Evolutionary conservation across 2,888 invertebrate genomes (phyloP).

Genomic region (Mythimna ferrago): DNA sequence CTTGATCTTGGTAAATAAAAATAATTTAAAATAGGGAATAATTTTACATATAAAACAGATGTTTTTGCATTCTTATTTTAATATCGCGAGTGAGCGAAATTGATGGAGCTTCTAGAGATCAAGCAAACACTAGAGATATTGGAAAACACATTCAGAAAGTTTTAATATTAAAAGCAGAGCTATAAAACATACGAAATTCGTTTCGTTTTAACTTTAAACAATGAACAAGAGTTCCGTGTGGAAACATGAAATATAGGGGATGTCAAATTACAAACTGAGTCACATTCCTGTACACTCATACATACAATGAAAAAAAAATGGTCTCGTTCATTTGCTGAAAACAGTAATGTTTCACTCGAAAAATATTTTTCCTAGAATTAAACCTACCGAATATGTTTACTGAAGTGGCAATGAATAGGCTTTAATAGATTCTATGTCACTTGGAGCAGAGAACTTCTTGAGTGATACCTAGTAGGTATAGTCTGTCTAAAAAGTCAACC

Average conservation of each 20-base stretch:
- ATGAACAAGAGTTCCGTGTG: slow-evolving; percentile 10
- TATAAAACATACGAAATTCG: slow-evolving; percentile 8
- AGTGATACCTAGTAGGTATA: no score
- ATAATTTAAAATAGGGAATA: slow-evolving; percentile 22
- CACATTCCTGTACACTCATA: neutral
- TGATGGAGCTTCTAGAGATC: slow-evolving; percentile 5
- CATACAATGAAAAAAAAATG: slow-evolving; percentile 2
- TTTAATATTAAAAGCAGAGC: neutral
- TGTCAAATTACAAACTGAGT: slow-evolving; percentile 5
- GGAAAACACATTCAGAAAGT: neutral
- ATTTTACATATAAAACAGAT: slow-evolving; percentile 22
- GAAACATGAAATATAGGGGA: neutral
- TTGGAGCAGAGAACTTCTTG: neutral
- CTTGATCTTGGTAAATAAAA: slow-evolving; percentile 46
- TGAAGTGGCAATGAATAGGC: neutral
- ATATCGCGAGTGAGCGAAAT: slow-evolving; percentile 17
- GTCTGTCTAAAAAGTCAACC: no score
- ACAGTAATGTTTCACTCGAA: slow-evolving; percentile 17
- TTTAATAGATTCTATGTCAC: neutral
- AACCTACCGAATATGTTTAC: neutral
- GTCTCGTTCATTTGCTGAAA: slow-evolving; percentile 20
- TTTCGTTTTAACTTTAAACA: slow-evolving; percentile 1
- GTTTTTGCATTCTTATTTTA: slow-evolving; percentile 35
- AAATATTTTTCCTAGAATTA: neutral
- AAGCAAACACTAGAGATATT: slow-evolving; percentile 25